These are phyloP conservation scores for Chionis minor DNA, from an alignment of 2,113 vertebrate genomes.

Conservation along the genomic window DNA sequence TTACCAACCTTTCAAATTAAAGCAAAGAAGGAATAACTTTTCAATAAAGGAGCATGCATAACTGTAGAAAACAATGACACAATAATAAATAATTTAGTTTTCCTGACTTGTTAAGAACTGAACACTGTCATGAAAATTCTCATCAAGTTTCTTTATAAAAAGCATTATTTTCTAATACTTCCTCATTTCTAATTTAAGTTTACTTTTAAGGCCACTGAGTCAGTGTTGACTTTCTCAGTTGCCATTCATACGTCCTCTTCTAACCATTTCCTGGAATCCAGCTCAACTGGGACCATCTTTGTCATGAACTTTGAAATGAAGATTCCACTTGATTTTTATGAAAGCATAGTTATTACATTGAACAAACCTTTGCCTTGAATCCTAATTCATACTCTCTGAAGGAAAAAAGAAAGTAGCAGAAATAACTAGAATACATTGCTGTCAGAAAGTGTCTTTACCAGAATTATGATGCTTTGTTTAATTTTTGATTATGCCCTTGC, in stretches of 20 bases:
- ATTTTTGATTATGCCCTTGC: neutral
- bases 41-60: neutral
- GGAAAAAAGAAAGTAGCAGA: neutral
- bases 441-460: neutral
- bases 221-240: neutral
- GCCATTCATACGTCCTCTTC: neutral
- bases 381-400: neutral
- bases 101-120: neutral
- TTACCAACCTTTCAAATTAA: neutral
- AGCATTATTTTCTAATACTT: neutral
- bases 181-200: neutral
- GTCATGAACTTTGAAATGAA: neutral
- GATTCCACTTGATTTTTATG: neutral
- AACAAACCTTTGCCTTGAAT: neutral
- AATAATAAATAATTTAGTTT: neutral
- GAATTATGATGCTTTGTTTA: neutral
- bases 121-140: neutral
- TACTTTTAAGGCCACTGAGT: neutral
- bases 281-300: neutral
- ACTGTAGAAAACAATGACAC: neutral
- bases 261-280: neutral
- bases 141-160: neutral
- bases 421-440: neutral
- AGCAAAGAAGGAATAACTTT: neutral
- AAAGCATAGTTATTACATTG: neutral